Percentiles rank a stretch among this genome's conserved stretches.
phyloP scores from a whole-genome alignment of 2,113 vertebrate genomes.

The Anthoscopus minutus region DNA sequence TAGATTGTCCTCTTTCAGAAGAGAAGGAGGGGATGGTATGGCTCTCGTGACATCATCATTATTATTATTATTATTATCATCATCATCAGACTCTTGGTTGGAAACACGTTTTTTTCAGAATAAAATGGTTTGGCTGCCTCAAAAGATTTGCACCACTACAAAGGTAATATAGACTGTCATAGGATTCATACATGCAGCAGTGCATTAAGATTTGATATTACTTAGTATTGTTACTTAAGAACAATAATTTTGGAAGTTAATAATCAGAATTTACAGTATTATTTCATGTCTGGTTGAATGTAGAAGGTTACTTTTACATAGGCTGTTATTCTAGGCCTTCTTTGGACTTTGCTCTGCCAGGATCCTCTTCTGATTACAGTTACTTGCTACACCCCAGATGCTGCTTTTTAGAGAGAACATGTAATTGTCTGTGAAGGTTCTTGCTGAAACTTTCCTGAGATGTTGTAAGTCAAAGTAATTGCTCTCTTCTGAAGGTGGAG shows the following conservation, averaged over 20 bases:
- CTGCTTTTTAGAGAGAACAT: not conserved
- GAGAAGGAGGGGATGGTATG: not conserved
- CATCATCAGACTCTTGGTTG: not conserved
- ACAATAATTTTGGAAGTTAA: not conserved
- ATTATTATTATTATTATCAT: not conserved
- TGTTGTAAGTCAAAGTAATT: not conserved
- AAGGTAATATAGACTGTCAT: fast-evolving
- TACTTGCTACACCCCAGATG: not conserved
- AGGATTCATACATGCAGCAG: not conserved
- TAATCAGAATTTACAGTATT: not conserved
- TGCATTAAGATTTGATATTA: not conserved
- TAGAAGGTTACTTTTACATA: not conserved
- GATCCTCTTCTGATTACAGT: not conserved
- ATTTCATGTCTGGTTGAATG: not conserved
- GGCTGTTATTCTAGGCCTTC: not conserved
- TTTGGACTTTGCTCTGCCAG: not conserved
- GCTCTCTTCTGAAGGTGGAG: not conserved
- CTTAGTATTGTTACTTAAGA: not conserved
- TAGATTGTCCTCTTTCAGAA: not conserved
- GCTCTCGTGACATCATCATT: not conserved
- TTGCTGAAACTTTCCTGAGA: not conserved
- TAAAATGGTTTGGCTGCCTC: not conserved
- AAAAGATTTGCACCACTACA: not conserved
- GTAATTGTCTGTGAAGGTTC: not conserved
- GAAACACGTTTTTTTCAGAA: not conserved